A percentile compares a stretch with the other conserved stretches of the same genome.
These are phyloP conservation scores for Hydrocynus forskahlii DNA, from an alignment of 2,797 vertebrate genomes.

Conservation along the genomic window DNA sequence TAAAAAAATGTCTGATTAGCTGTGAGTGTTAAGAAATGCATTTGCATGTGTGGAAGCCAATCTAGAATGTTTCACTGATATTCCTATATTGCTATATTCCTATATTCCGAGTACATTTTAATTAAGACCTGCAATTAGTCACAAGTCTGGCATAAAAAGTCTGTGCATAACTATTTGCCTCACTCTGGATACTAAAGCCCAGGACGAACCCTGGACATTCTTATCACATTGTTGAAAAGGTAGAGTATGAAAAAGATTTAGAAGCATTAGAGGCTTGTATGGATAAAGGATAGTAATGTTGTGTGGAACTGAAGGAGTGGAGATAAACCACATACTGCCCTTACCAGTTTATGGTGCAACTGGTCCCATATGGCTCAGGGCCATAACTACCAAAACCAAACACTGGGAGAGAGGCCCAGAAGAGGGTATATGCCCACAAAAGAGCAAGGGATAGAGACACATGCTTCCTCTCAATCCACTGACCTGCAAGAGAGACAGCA, in stretches of 20 bases:
- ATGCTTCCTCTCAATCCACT: constrained; percentile 67
- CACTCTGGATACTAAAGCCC: neutral
- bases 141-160: too few relatives aligned
- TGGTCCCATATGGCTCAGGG: constrained; percentile 69
- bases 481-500: constrained; percentile 55
- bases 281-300: neutral
- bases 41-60: too few relatives aligned
- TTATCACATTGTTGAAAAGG: neutral
- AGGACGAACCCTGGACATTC: neutral
- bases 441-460: constrained; percentile 55
- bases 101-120: too few relatives aligned
- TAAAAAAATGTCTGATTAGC: too few relatives aligned
- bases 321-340: neutral
- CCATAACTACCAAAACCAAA: constrained; percentile 72
- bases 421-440: constrained; percentile 65
- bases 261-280: neutral
- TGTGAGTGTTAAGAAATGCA: too few relatives aligned
- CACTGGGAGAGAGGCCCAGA: constrained; percentile 67
- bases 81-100: too few relatives aligned
- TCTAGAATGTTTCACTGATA: too few relatives aligned
- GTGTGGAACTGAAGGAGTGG: neutral
- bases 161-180: too few relatives aligned
- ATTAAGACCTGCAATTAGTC: too few relatives aligned
- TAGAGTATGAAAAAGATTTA: neutral
- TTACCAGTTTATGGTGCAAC: constrained; percentile 71